phyloP scores from a whole-genome alignment of 1,140 invertebrate species.

The Apis mellifera region Amel_HAv3.1 CM009945.2:2785001-2785500 shows the following conservation, averaged over 20 bases:
- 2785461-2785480: constrained; percentile 5
- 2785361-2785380: constrained; percentile 13
- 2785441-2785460: constrained; percentile 23
- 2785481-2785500: background rate
- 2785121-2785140: constrained; percentile 44
- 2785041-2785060: constrained; percentile 62
- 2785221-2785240: background rate
- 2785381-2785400: constrained; percentile 13
- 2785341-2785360: constrained; percentile 3
- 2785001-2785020: constrained; percentile 61
- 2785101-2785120: constrained; percentile 57
- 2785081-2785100: constrained; percentile 47
- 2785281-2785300: background rate
- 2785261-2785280: constrained; percentile 2
- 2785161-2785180: constrained; percentile 55
- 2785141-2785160: constrained; percentile 45
- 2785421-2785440: background rate
- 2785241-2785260: constrained; percentile 14
- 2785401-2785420: background rate
- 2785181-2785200: constrained; percentile 42
- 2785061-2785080: constrained; percentile 46
- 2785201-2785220: constrained; percentile 16
- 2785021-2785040: constrained; percentile 63
- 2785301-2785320: background rate
- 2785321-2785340: constrained; percentile 1